Base-by-base conservation (phyloP, 2,113 vertebrate species). In the Strigops habroptila region DNA sequence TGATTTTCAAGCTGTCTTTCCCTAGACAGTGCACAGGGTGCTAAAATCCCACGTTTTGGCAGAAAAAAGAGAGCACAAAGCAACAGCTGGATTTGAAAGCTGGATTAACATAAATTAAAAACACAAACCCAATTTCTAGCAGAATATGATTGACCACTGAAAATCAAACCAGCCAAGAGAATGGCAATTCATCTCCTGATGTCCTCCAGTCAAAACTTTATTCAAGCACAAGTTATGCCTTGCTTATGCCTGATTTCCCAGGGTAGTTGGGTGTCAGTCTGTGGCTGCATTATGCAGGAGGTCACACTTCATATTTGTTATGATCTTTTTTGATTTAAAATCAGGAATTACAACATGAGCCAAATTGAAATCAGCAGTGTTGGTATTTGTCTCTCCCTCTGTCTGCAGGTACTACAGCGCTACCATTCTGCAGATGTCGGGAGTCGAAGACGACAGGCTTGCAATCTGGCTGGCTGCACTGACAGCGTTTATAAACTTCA, bases 401-500 rank as follows among this genome's bases (percentile, higher is more conserved):
- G 4, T 73, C 93, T 35, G 0, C 90, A 99, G 99, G 99, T 99
- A 99, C 97, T 99, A 99, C 97, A 99, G 99, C 59, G 99, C 99
- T 90, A 99, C 99, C 92, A 99, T 99, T 96, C 98, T 99, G 95
- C 99, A 99, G 98, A 99, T 99, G 99, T 99, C 99, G 1, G 99
- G 99, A 60, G 98, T 99, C 49, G 98, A 98, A 91, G 98, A 99
- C 2, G 99, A 99, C 84, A 98, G 98, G 82, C 97, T 99, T 39
- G 99, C 99, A 5, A 99, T 99, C 96, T 99, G 99, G 99, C 97
- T 99, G 88, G 98, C 99, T 22, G 98, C 99, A 2, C 97, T 99
- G 44, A 98, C 99, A 59, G 99, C 99, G 6, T 98, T 99, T 93
- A 99, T 99, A 91, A 99, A 99, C 97, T 99, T 99, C 96, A 97